These are phyloP conservation scores for Drosophila paulistorum DNA, from an alignment of 1,140 invertebrate genomes.

Conservation along the genomic window DNA sequence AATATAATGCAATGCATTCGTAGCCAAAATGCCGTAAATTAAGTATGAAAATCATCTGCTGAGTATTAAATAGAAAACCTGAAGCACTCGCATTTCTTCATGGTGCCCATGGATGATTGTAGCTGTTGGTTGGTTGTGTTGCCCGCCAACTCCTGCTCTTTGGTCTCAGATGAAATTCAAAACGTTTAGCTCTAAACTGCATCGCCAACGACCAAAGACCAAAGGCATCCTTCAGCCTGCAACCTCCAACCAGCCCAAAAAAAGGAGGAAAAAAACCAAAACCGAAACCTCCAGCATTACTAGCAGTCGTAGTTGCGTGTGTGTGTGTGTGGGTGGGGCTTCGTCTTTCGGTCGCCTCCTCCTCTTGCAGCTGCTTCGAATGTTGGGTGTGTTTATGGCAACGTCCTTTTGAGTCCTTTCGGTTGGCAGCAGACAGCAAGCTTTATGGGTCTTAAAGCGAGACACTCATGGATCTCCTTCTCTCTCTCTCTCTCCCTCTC, in stretches of 20 bases:
- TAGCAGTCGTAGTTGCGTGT: conserved; percentile 20
- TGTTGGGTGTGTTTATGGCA: conserved; percentile 24
- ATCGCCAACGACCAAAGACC: conserved; percentile 26
- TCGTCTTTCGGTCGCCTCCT: background rate
- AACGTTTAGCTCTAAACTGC: conserved; percentile 60
- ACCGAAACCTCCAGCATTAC: background rate
- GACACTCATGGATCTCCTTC: conserved; percentile 2
- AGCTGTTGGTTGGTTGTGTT: conserved; percentile 8
- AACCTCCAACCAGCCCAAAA: background rate
- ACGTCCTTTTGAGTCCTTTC: conserved; percentile 14
- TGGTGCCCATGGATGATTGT: conserved; percentile 25
- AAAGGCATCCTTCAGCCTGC: background rate
- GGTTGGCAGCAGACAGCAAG: conserved; percentile 18
- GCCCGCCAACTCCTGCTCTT: background rate
- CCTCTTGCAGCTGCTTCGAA: no score
- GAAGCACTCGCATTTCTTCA: background rate
- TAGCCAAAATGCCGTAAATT: background rate
- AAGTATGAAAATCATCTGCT: background rate
- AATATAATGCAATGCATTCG: no score
- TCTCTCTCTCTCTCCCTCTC: no score
- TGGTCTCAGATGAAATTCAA: conserved; percentile 55
- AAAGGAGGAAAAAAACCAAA: background rate
- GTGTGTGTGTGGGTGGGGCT: background rate
- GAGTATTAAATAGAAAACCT: conserved; percentile 20
- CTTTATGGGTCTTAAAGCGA: conserved; percentile 61